phyloP scores from a whole-genome alignment of 2,888 invertebrate genomes.

The Colostygia pectinataria region DNA sequence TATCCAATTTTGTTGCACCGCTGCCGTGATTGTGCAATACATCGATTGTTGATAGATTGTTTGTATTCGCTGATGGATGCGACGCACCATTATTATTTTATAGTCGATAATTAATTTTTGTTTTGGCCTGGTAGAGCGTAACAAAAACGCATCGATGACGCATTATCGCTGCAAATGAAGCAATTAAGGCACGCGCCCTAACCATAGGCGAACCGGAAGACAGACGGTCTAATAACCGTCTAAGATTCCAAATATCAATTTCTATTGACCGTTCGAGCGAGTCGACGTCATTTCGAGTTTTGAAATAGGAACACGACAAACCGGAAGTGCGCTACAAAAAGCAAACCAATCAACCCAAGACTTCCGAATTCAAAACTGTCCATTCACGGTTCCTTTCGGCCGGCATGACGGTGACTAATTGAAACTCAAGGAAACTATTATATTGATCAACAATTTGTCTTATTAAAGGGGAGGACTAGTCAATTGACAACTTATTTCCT shows the following conservation, averaged over 20 bases:
- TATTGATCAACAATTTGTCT: slow-evolving; percentile 38
- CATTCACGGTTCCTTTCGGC: slow-evolving; percentile 64
- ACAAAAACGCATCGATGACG: slow-evolving; percentile 55
- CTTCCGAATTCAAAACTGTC: slow-evolving; percentile 64
- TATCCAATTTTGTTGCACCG: slow-evolving; percentile 63
- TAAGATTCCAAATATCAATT: slow-evolving; percentile 81
- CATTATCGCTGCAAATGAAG: slow-evolving; percentile 77
- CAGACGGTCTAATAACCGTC: slow-evolving; percentile 76
- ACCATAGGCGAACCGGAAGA: slow-evolving; percentile 67
- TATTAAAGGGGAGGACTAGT: slow-evolving; percentile 29
- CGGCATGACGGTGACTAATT: slow-evolving; percentile 52
- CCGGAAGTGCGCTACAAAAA: slow-evolving; percentile 79
- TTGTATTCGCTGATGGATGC: slow-evolving; percentile 37
- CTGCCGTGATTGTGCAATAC: slow-evolving; percentile 51
- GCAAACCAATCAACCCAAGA: slow-evolving; percentile 73
- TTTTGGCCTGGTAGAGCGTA: slow-evolving; percentile 45
- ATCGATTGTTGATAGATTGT: slow-evolving; percentile 44
- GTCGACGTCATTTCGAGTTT: slow-evolving; percentile 59
- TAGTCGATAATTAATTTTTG: slow-evolving; percentile 17
- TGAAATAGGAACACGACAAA: slow-evolving; percentile 58
- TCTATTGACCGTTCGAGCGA: slow-evolving; percentile 69
- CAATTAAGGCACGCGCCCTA: slow-evolving; percentile 78
- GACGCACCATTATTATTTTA: slow-evolving; percentile 39
- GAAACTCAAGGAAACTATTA: slow-evolving; percentile 35
- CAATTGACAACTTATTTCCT: slow-evolving; percentile 49